Evolutionary conservation across 2,888 invertebrate species (phyloP), one percentile per base, ranked within the genome.

Genomic region (Zelleria hepariella): DNA sequence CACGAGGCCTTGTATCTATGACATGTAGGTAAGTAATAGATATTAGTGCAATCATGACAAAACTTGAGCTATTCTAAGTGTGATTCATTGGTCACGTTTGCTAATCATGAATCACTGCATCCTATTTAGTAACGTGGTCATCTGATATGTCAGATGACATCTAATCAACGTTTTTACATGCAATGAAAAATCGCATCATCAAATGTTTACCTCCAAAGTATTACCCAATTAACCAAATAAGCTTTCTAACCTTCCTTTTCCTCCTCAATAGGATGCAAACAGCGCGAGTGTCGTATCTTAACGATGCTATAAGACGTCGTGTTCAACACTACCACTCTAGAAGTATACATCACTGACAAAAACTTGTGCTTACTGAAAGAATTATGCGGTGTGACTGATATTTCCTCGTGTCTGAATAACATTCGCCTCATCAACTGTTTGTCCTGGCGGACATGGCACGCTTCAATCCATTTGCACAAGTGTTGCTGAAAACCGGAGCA

Each of bases 241-340:
- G n/a, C n/a, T n/a, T n/a, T n/a, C n/a, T n/a, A 42, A 42, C 32
- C 32, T 80, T 81, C 79, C 66, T 69, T 78, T 70, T 85, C 84
- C 71, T 86, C 86, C 64, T 74, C 71, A 60, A 85, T 86, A 18
- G 83, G 73, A 66, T 82, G 80, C 63, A 86, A 77, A 67, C 73
- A 82, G 59, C 81, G 75, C 5, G 81, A 81, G 68, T 86, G 84
- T 7, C 72, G 72, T 61, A 86, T 83, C 75, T 80, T 79, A 60
- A 86, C 72, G 67, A 86, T 71, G 70, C 82, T 84, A 53, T 80
- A 84, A 5, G 77, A 70, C 63, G 74, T 76, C 1, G 75, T 74
- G 56, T 78, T 64, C 62, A 85, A 74, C 62, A 86, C 74, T 65
- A 86, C 73, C 58, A 84, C 71, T 66, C 73, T 78, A 63, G 73